A percentile compares a stretch with the other conserved stretches of the same genome.
Conservation (phyloP, 2,113 vertebrate genomes). For the Lethenteron reissneri region DNA sequence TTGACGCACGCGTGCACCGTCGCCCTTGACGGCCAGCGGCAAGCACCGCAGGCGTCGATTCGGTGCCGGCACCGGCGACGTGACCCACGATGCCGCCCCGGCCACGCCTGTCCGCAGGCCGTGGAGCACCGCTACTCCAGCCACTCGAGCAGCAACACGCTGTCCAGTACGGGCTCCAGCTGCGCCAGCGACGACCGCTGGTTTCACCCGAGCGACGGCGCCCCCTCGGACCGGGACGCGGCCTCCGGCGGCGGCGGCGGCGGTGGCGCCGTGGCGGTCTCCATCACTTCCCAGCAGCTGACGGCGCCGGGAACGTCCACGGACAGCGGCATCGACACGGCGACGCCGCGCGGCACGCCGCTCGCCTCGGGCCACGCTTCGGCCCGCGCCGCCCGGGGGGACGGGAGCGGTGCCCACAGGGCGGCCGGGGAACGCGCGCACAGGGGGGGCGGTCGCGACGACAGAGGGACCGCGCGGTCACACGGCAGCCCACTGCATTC, state of each 20-base stretch:
- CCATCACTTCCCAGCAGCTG: too few relatives aligned
- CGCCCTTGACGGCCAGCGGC: too few relatives aligned
- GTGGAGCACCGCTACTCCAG: conserved; percentile 64
- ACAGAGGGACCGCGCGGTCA: too few relatives aligned
- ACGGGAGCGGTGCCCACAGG: neutral
- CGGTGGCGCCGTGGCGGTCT: too few relatives aligned
- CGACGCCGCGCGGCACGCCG: conserved; percentile 12
- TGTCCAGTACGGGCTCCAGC: conserved; percentile 74
- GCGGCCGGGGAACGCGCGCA: neutral
- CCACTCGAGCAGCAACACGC: conserved; percentile 85
- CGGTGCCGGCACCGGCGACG: too few relatives aligned
- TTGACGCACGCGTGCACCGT: too few relatives aligned
- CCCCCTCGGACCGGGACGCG: neutral
- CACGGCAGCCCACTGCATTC: too few relatives aligned
- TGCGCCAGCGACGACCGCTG: conserved; percentile 81
- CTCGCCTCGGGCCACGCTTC: neutral
- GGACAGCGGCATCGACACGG: conserved; percentile 71
- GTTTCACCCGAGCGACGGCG: conserved; percentile 43
- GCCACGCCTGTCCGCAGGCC: conserved; percentile 20
- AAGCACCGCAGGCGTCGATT: too few relatives aligned
- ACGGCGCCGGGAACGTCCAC: conserved; percentile 35
- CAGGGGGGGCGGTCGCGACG: too few relatives aligned
- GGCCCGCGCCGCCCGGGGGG: neutral
- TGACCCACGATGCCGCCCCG: too few relatives aligned
- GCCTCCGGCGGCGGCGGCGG: neutral